Percentiles rank a stretch among this genome's conserved stretches.
Evolutionary conservation across 2,888 invertebrate genomes (phyloP).

Genomic region (Bimastos eiseni): DNA sequence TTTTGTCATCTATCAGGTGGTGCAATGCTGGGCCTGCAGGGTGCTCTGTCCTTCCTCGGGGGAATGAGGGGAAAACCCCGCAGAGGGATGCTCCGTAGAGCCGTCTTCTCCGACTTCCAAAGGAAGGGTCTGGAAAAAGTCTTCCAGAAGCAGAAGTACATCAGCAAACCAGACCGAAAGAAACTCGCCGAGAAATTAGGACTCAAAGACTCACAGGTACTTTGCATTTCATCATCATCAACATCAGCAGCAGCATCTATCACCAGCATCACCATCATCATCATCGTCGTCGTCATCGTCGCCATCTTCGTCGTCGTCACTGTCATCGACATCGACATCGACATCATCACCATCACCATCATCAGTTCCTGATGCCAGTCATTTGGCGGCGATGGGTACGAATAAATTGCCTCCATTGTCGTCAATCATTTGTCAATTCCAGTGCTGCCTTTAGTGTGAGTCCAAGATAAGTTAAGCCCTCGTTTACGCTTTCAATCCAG

Average conservation of each 20-base stretch:
- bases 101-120: slow-evolving; percentile 94
- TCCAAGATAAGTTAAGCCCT: too few relatives aligned
- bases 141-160: slow-evolving; percentile 96
- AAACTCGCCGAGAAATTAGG: slow-evolving; percentile 93
- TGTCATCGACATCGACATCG: slow-evolving; percentile 32
- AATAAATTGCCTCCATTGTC: too few relatives aligned
- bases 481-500: too few relatives aligned
- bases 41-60: slow-evolving; percentile 50
- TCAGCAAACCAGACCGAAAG: slow-evolving; percentile 96
- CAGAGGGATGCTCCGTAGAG: slow-evolving; percentile 93
- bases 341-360: slow-evolving; percentile 30
- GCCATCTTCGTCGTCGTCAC: slow-evolving; percentile 46
- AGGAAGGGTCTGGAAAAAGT: slow-evolving; percentile 91
- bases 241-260: too few relatives aligned
- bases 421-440: too few relatives aligned
- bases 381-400: too few relatives aligned
- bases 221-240: neutral
- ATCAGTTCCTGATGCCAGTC: too few relatives aligned
- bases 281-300: slow-evolving; percentile 52
- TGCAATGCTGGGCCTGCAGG: slow-evolving; percentile 36
- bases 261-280: neutral
- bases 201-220: slow-evolving; percentile 94
- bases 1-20: slow-evolving; percentile 22
- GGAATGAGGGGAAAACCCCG: slow-evolving; percentile 72
- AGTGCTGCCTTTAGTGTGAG: too few relatives aligned